A percentile compares a stretch with the other conserved stretches of the same genome.
These are phyloP conservation scores for Cliona cf. orientalis DNA, from an alignment of 37 sponge, comb jelly and placozoan species.

Conservation along the genomic window DNA sequence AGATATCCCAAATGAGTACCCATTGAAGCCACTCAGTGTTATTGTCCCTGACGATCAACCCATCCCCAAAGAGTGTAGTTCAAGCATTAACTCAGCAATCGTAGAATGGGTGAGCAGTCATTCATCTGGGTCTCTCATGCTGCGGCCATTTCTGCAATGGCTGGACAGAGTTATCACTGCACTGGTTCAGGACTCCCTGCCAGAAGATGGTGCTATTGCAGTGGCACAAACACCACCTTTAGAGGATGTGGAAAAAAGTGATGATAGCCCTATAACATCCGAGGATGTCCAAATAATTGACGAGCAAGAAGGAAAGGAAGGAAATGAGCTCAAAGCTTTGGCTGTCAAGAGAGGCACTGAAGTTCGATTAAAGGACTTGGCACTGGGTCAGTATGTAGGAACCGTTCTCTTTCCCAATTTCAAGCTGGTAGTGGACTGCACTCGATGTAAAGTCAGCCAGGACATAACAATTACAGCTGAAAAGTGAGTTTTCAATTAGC, in stretches of 20 bases:
- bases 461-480: constrained; percentile 21
- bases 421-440: constrained; percentile 35
- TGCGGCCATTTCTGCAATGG: constrained; percentile 71
- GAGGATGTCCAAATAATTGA: background rate
- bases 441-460: constrained; percentile 30
- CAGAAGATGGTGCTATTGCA: background rate
- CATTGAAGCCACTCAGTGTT: constrained; percentile 3
- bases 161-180: constrained; percentile 40
- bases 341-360: constrained; percentile 54
- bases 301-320: background rate
- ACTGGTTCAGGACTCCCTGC: background rate
- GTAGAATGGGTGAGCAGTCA: constrained; percentile 4
- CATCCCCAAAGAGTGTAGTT: background rate
- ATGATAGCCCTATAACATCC: background rate
- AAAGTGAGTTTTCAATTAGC: constrained; percentile 9
- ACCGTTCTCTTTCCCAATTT: constrained; percentile 10
- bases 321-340: background rate
- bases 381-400: constrained; percentile 28
- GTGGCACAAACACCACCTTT: background rate
- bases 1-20: constrained; percentile 9
- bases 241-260: background rate
- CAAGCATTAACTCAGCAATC: constrained; percentile 29
- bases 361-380: constrained; percentile 38
- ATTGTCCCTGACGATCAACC: constrained; percentile 12
- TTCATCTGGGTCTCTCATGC: constrained; percentile 26